These are phyloP conservation scores for Cygnus buccinator DNA, from an alignment of 2,113 vertebrate species.

Conservation along the genomic window DNA sequence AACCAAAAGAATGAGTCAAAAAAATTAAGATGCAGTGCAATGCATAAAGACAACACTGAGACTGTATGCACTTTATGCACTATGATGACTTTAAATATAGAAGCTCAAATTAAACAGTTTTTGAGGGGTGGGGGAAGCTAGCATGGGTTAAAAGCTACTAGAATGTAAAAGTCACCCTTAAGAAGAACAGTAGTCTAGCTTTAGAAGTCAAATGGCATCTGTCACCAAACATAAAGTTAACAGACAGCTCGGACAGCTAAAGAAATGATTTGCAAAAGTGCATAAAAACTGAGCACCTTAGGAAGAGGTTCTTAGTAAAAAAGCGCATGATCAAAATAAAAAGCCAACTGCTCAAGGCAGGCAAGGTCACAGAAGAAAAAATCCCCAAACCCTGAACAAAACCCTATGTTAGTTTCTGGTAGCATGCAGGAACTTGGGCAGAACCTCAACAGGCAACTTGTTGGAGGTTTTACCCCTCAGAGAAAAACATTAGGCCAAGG, in stretches of 20 bases:
- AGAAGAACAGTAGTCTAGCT: neutral
- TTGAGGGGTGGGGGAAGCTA: neutral
- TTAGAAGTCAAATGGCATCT: neutral
- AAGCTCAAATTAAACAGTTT: neutral
- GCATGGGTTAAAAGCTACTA: neutral
- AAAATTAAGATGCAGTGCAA: neutral
- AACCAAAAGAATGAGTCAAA: neutral
- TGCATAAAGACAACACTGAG: neutral
- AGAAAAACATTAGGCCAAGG: neutral
- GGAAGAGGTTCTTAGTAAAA: neutral
- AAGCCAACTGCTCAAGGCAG: neutral
- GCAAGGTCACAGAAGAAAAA: neutral
- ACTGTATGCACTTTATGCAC: neutral
- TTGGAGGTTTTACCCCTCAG: neutral
- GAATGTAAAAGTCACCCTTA: neutral
- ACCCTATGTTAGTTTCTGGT: neutral
- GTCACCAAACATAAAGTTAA: neutral
- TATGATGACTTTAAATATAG: fast-evolving
- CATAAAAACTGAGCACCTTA: neutral
- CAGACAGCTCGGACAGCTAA: neutral
- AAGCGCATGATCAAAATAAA: neutral
- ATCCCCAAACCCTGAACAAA: neutral
- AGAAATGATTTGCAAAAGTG: neutral
- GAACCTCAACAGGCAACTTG: neutral
- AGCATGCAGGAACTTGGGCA: neutral